Conservation (phyloP, 2,888 invertebrate species). For the Leptarthrus brevirostris region DNA sequence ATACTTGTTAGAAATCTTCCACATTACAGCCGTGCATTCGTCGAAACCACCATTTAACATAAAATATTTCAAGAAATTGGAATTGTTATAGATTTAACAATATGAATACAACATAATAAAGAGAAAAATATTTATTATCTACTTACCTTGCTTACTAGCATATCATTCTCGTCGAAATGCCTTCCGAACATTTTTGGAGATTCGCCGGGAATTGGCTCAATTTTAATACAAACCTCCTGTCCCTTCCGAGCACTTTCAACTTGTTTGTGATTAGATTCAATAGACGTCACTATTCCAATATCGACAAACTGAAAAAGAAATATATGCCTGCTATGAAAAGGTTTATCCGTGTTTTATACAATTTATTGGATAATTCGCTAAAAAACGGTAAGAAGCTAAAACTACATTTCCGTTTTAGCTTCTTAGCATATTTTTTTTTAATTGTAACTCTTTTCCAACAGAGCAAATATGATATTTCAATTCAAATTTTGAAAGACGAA, state of each 20-base stretch:
- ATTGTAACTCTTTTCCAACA: slow-evolving; percentile 30
- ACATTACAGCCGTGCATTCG: too few species aligned
- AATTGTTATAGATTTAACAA: too few species aligned
- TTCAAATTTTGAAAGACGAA: slow-evolving; percentile 25
- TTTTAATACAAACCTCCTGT: slow-evolving; percentile 95
- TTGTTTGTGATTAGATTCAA: slow-evolving; percentile 95
- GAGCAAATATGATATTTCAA: slow-evolving; percentile 15
- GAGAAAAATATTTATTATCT: background rate
- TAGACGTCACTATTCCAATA: slow-evolving; percentile 92
- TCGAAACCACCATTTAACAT: too few species aligned
- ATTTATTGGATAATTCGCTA: too few species aligned
- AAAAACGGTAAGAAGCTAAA: too few species aligned
- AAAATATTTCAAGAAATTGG: too few species aligned
- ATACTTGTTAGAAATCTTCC: too few species aligned
- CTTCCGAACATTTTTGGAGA: slow-evolving; percentile 98
- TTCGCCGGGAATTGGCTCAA: slow-evolving; percentile 97
- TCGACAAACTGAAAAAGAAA: slow-evolving; percentile 83
- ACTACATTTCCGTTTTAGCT: too few species aligned
- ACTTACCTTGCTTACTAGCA: slow-evolving; percentile 92
- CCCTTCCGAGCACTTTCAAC: slow-evolving; percentile 96
- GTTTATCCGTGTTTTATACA: too few species aligned
- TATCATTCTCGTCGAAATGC: slow-evolving; percentile 97
- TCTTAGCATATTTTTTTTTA: too few species aligned
- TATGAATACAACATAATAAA: too few species aligned
- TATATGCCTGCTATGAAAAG: background rate